Percentiles rank a stretch among this genome's conserved stretches.
phyloP scores from a whole-genome alignment of 2,797 vertebrate species.

The Psittacula echo region DNA sequence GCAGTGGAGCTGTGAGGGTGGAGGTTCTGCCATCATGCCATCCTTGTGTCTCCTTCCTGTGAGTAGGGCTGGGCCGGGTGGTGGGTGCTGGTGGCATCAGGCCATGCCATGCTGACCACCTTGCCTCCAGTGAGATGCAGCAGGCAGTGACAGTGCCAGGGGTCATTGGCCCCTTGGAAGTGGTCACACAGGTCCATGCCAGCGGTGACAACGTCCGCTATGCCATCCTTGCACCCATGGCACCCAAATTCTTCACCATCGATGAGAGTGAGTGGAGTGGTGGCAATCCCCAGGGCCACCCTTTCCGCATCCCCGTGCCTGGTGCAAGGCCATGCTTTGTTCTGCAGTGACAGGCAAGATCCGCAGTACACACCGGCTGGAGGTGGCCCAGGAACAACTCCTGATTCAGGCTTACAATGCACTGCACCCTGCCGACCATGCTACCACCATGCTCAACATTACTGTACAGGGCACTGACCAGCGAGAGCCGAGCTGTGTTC shows the following conservation, averaged over 20 bases:
- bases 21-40: conserved; percentile 60
- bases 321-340: rapidly evolving
- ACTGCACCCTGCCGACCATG: background rate
- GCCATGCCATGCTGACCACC: rapidly evolving
- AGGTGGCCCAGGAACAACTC: background rate
- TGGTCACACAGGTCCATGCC: conserved; percentile 52
- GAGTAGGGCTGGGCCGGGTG: background rate
- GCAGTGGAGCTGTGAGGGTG: conserved; percentile 64
- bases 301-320: rapidly evolving
- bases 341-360: conserved; percentile 69
- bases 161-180: background rate
- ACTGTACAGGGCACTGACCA: conserved; percentile 41
- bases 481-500: conserved; percentile 66
- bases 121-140: background rate
- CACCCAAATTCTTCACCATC: conserved; percentile 53
- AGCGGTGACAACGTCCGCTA: conserved; percentile 65
- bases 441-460: conserved; percentile 32
- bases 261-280: conserved; percentile 27
- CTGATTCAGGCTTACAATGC: conserved; percentile 68
- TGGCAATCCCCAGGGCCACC: rapidly evolving
- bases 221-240: conserved; percentile 43
- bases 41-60: conserved; percentile 73
- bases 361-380: conserved; percentile 52
- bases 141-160: background rate
- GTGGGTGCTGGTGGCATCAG: background rate